These are phyloP conservation scores for Ctenicera cuprea DNA, from an alignment of 2,888 invertebrate genomes.

Conservation along the genomic window DNA sequence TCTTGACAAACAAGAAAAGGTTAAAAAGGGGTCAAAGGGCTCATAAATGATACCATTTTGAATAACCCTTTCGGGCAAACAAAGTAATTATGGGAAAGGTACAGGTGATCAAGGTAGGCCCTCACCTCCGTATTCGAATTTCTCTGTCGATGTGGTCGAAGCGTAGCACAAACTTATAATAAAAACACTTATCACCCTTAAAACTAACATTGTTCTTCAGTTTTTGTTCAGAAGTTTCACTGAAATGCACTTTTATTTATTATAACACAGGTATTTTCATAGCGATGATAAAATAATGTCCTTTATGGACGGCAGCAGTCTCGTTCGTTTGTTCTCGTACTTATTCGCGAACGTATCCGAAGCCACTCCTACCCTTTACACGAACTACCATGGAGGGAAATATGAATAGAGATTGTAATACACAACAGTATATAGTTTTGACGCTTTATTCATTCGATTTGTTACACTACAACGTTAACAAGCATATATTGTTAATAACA, in stretches of 20 bases:
- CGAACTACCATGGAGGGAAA: neutral
- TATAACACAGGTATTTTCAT: conserved; percentile 57
- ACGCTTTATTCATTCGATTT: conserved; percentile 3
- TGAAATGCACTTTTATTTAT: conserved; percentile 51
- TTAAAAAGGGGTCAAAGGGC: neutral
- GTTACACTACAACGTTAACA: conserved; percentile 6
- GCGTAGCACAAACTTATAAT: conserved; percentile 54
- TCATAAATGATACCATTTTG: neutral
- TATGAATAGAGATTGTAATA: too few relatives aligned
- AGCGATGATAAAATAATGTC: conserved; percentile 57
- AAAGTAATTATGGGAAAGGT: neutral
- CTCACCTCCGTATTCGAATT: conserved; percentile 57
- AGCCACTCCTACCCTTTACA: conserved; percentile 13
- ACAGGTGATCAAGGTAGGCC: conserved; percentile 42
- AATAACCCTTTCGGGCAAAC: neutral
- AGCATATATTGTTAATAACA: neutral
- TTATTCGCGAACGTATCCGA: conserved; percentile 34
- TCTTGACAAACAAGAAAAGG: neutral
- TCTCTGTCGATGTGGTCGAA: conserved; percentile 43
- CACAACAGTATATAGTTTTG: too few relatives aligned
- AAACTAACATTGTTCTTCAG: conserved; percentile 57
- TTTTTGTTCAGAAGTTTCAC: conserved; percentile 42
- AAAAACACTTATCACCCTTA: conserved; percentile 60
- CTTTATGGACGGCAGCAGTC: conserved; percentile 60
- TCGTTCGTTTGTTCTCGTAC: conserved; percentile 41